Percentiles rank a stretch among this genome's conserved stretches.
Conservation (phyloP, 2,888 invertebrate species). For the Orchesella flavescens region DNA sequence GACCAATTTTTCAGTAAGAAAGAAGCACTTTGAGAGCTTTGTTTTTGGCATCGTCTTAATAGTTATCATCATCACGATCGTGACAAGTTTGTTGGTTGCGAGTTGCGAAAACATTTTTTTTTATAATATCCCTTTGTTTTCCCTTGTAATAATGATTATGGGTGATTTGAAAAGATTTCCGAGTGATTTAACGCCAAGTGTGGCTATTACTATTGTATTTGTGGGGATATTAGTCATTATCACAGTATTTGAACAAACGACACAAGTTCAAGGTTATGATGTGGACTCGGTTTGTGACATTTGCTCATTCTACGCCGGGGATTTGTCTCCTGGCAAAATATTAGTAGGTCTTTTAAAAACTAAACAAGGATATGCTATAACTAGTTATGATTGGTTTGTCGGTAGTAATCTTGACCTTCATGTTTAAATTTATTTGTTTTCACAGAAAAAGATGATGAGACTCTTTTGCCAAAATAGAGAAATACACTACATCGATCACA, state of each 20-base stretch:
- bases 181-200: conserved; percentile 26
- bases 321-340: conserved; percentile 58
- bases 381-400: too few species aligned
- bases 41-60: background rate
- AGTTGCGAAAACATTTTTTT: too few species aligned
- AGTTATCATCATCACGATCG: conserved; percentile 26
- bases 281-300: conserved; percentile 56
- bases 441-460: conserved; percentile 60
- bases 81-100: conserved; percentile 33
- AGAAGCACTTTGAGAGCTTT: background rate
- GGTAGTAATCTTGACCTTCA: too few species aligned
- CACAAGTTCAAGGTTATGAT: conserved; percentile 56
- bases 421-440: background rate
- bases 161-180: too few species aligned
- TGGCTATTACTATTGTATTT: conserved; percentile 4
- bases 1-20: conserved; percentile 10
- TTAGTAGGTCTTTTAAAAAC: conserved; percentile 32
- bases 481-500: conserved; percentile 57
- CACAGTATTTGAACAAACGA: conserved; percentile 17
- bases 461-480: conserved; percentile 60
- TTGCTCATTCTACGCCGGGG: conserved; percentile 54
- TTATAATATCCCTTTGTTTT: too few species aligned
- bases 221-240: background rate
- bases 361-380: too few species aligned
- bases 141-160: too few species aligned